These are phyloP conservation scores for Acrocephalus scirpaceus DNA, from an alignment of 2,797 vertebrate genomes.

Conservation along the genomic window DNA sequence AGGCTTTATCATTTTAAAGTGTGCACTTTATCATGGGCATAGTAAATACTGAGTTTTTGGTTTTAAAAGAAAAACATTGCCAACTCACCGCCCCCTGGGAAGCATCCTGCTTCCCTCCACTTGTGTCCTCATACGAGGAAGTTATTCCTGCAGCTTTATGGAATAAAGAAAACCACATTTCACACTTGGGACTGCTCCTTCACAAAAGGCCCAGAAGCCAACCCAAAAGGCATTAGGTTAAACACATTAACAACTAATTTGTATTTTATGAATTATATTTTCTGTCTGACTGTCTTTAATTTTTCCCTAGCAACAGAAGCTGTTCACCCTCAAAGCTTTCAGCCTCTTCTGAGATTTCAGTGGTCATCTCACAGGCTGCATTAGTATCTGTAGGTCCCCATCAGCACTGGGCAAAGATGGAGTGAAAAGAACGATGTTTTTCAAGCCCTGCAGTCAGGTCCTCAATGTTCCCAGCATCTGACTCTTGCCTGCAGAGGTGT, in stretches of 20 bases:
- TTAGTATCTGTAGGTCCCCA: not conserved
- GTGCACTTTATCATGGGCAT: not conserved
- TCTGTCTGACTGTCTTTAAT: not conserved
- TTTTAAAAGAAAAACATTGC: not conserved
- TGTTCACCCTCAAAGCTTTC: not conserved
- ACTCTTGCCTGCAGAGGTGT: constrained; percentile 66
- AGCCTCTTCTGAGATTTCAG: not conserved
- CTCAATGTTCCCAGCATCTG: constrained; percentile 56
- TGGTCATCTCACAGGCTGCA: not conserved
- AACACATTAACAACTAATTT: not conserved
- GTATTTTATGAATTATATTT: not conserved
- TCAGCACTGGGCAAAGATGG: not conserved
- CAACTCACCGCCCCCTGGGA: not conserved
- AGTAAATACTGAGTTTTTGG: not conserved
- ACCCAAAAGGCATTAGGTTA: not conserved
- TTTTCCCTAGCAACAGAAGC: not conserved
- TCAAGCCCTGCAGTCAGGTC: constrained; percentile 22
- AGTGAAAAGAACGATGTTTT: not conserved
- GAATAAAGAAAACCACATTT: not conserved
- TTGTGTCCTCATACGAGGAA: not conserved
- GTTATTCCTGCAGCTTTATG: not conserved
- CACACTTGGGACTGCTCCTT: not conserved
- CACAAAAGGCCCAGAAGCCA: not conserved
- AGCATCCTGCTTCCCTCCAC: not conserved
- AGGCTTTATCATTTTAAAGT: no score